These are phyloP conservation scores for Periophthalmus modestus DNA, from an alignment of 2,113 vertebrate genomes.

Conservation along the genomic window DNA sequence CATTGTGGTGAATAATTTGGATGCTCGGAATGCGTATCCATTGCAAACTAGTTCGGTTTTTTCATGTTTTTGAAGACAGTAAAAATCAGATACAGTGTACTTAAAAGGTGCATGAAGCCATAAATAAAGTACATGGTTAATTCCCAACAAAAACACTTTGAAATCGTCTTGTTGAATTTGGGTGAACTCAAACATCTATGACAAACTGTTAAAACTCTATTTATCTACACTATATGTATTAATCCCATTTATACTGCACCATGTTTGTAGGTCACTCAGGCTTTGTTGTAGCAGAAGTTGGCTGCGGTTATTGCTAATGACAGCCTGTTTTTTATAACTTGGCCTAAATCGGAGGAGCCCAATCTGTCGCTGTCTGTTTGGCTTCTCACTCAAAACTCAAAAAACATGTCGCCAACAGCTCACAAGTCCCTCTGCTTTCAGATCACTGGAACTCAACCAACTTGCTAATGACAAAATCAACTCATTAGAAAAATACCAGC, in stretches of 20 bases:
- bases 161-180: background rate
- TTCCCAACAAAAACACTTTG: too few species aligned
- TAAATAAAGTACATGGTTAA: too few species aligned
- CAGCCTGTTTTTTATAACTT: background rate
- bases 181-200: background rate
- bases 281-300: constrained; percentile 7
- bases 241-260: background rate
- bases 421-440: background rate
- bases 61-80: too few species aligned
- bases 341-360: constrained; percentile 6
- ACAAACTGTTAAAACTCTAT: background rate
- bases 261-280: constrained; percentile 3
- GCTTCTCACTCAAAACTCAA: constrained; percentile 2
- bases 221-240: background rate
- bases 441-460: constrained; percentile 21
- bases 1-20: too few species aligned
- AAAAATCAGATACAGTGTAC: too few species aligned
- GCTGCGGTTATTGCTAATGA: background rate
- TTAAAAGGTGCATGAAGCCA: too few species aligned
- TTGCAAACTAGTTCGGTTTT: too few species aligned
- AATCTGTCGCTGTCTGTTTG: constrained; percentile 4
- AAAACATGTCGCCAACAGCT: background rate
- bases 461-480: constrained; percentile 4
- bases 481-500: background rate
- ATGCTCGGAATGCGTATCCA: too few species aligned